These are phyloP conservation scores for Iguana delicatissima DNA, from an alignment of 2,797 vertebrate species.

Conservation along the genomic window DNA sequence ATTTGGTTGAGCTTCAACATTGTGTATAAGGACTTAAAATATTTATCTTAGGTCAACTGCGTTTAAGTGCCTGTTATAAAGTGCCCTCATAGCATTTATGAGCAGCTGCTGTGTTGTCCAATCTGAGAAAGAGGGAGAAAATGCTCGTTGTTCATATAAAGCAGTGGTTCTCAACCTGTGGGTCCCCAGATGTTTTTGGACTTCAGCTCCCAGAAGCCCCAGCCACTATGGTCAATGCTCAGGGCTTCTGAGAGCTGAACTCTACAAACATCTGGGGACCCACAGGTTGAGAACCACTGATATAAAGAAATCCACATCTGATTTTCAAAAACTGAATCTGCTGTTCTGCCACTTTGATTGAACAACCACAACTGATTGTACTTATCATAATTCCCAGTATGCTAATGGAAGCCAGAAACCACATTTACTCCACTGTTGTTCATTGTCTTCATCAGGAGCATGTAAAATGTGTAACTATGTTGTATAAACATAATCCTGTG, in stretches of 20 bases:
- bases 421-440: background rate
- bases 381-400: background rate
- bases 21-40: conserved; percentile 65
- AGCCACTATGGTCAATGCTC: too few relatives aligned
- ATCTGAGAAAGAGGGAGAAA: conserved; percentile 28
- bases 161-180: too few relatives aligned
- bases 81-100: conserved; percentile 61
- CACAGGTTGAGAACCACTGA: too few relatives aligned
- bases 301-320: accelerated
- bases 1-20: conserved; percentile 58
- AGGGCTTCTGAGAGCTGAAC: too few relatives aligned
- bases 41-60: conserved; percentile 67
- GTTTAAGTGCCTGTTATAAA: conserved; percentile 69
- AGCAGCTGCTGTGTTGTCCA: conserved; percentile 32
- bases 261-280: too few relatives aligned
- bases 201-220: too few relatives aligned
- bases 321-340: conserved; percentile 43
- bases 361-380: conserved; percentile 53
- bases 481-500: background rate
- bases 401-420: background rate
- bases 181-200: too few relatives aligned
- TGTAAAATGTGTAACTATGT: background rate
- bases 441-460: background rate
- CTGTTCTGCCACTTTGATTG: conserved; percentile 37
- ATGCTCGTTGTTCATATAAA: background rate